These are phyloP conservation scores for Philopotamus ludificatus DNA, from an alignment of 1,140 invertebrate genomes.

Conservation along the genomic window DNA sequence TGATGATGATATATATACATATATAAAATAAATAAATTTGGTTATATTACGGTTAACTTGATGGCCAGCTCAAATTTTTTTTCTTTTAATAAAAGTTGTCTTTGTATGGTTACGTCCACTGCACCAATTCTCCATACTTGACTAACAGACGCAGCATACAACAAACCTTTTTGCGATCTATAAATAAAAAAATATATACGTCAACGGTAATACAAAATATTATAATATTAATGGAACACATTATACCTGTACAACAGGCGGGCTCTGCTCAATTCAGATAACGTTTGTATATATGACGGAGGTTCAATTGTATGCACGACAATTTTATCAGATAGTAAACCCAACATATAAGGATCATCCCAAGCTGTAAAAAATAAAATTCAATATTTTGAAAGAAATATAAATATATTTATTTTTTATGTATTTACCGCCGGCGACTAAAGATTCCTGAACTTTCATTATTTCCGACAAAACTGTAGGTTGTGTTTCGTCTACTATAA, in stretches of 20 bases:
- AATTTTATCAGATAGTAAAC: constrained; percentile 75
- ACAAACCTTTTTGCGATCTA: constrained; percentile 69
- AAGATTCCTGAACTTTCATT: constrained; percentile 82
- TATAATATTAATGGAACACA: not conserved
- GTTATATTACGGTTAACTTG: constrained; percentile 71
- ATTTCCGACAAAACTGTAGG: constrained; percentile 47
- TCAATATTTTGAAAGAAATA: constrained; percentile 1
- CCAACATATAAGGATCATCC: constrained; percentile 88
- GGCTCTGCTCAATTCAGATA: constrained; percentile 69
- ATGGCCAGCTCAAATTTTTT: constrained; percentile 95
- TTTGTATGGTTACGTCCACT: constrained; percentile 78
- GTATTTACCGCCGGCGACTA: constrained; percentile 66
- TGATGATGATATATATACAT: too few relatives aligned
- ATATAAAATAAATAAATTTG: too few relatives aligned
- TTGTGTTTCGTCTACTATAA: constrained; percentile 76
- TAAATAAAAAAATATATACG: not conserved
- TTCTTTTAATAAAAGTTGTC: constrained; percentile 75
- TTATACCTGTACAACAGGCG: constrained; percentile 62
- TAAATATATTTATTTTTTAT: too few relatives aligned
- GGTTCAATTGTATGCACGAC: constrained; percentile 80
- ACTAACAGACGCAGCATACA: constrained; percentile 83
- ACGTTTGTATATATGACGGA: constrained; percentile 71
- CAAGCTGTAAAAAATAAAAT: constrained; percentile 61
- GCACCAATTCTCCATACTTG: constrained; percentile 83
- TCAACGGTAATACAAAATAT: not conserved